A percentile compares a stretch with the other conserved stretches of the same genome.
These are phyloP conservation scores for Thaumetopoea pityocampa DNA, from an alignment of 1,140 invertebrate species.

Conservation along the genomic window DNA sequence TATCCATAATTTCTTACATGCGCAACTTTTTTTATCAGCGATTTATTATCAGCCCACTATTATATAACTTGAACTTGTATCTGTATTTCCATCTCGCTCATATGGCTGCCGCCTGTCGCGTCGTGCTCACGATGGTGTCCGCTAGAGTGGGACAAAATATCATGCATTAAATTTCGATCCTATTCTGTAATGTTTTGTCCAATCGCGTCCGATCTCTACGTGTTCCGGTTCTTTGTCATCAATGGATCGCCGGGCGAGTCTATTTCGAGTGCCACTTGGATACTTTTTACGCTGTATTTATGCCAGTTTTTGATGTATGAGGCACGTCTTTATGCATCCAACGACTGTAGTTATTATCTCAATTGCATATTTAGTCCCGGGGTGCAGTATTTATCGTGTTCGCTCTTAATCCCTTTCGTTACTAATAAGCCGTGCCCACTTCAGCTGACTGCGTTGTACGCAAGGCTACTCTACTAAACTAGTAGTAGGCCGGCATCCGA, in stretches of 20 bases:
- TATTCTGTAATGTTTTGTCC: conserved; percentile 71
- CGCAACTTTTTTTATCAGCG: conserved; percentile 64
- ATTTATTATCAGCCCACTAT: conserved; percentile 63
- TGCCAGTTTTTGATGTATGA: conserved; percentile 30
- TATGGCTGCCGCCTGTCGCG: conserved; percentile 17
- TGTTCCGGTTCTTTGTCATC: conserved; percentile 78
- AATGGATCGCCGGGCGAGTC: conserved; percentile 76
- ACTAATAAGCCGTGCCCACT: conserved; percentile 72
- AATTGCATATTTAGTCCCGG: conserved; percentile 15
- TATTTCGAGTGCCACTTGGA: conserved; percentile 54
- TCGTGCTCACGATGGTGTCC: conserved; percentile 6
- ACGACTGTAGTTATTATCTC: conserved; percentile 5
- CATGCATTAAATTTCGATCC: conserved; percentile 71
- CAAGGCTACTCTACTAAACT: conserved; percentile 69
- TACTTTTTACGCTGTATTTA: conserved; percentile 54
- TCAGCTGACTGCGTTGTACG: conserved; percentile 78
- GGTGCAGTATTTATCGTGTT: conserved; percentile 45
- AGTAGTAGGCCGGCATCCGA: conserved; percentile 73
- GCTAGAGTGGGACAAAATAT: conserved; percentile 43
- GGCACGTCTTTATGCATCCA: conserved; percentile 15
- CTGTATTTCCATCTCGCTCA: conserved; percentile 37
- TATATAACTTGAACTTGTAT: conserved; percentile 60
- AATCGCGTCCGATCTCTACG: conserved; percentile 74
- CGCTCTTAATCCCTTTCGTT: conserved; percentile 58
- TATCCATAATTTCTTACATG: conserved; percentile 42